Percentiles rank a stretch among this genome's conserved stretches.
These are phyloP conservation scores for Rhinogobius similis DNA, from an alignment of 2,113 vertebrate species.

Conservation along the genomic window DNA sequence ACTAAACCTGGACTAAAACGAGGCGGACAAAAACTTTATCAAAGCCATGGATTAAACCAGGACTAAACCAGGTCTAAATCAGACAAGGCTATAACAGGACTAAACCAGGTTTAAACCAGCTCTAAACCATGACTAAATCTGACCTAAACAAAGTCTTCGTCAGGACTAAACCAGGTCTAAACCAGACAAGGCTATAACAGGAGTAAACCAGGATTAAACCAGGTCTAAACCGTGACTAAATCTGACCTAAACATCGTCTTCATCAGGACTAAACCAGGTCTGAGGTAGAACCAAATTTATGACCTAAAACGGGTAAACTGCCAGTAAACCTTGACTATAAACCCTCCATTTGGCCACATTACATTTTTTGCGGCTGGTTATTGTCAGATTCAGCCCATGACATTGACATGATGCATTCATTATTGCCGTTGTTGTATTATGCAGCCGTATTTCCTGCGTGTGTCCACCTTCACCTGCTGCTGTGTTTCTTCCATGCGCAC, in stretches of 20 bases:
- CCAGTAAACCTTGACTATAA: no score
- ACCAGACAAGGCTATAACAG: neutral
- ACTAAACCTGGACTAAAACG: neutral
- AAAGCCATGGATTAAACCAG: neutral
- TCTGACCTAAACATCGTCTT: no score
- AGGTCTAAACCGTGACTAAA: no score
- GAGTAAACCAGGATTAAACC: no score
- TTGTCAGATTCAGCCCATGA: neutral
- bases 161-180: no score
- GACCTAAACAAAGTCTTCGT: no score
- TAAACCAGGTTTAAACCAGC: neutral
- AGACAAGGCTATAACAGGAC: neutral
- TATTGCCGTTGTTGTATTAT: neutral
- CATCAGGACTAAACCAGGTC: no score
- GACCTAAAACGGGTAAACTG: no score
- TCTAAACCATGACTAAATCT: neutral
- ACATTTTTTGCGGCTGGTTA: no score
- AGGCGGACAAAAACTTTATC: no score
- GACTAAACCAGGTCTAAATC: neutral
- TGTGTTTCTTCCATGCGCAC: slow-evolving; percentile 36
- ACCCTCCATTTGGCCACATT: no score
- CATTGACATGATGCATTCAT: neutral
- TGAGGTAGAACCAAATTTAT: neutral
- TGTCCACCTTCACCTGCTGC: slow-evolving; percentile 43
- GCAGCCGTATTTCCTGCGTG: neutral